Conservation (phyloP, 2,888 invertebrate genomes). For the Luperina testacea region DNA sequence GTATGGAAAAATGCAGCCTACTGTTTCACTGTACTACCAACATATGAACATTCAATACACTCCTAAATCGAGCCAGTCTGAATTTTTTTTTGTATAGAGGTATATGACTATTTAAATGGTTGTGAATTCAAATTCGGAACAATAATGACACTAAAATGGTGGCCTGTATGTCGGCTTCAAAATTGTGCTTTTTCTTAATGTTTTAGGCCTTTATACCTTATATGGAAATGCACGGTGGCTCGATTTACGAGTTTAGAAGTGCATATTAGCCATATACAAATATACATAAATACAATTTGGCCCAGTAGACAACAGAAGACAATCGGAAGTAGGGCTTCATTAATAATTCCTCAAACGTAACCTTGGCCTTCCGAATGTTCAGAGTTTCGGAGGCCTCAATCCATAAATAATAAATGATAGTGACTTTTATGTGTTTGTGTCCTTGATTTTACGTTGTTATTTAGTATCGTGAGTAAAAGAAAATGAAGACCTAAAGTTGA, state of each 20-base stretch:
- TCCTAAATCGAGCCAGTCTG: not conserved
- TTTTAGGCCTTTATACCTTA: not conserved
- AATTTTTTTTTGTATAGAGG: not conserved
- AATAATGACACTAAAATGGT: not conserved
- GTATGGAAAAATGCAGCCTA: not conserved
- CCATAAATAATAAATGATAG: conserved; percentile 46
- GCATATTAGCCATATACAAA: not conserved
- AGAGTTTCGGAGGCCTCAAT: not conserved
- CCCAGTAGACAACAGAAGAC: not conserved
- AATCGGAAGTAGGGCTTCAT: conserved; percentile 9
- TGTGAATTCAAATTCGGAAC: not conserved
- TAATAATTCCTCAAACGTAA: conserved; percentile 26
- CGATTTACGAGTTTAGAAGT: not conserved
- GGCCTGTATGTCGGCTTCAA: not conserved
- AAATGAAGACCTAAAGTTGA: not conserved
- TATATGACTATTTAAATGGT: not conserved
- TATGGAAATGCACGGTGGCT: not conserved
- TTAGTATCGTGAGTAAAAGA: not conserved
- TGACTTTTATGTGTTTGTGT: conserved; percentile 18
- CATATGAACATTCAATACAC: not conserved
- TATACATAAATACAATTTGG: not conserved
- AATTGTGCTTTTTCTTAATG: not conserved
- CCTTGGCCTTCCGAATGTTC: conserved; percentile 37
- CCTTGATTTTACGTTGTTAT: conserved; percentile 39
- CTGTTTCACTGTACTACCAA: not conserved